Conservation (phyloP, 2,113 vertebrate species). For the Rhineura floridana region DNA sequence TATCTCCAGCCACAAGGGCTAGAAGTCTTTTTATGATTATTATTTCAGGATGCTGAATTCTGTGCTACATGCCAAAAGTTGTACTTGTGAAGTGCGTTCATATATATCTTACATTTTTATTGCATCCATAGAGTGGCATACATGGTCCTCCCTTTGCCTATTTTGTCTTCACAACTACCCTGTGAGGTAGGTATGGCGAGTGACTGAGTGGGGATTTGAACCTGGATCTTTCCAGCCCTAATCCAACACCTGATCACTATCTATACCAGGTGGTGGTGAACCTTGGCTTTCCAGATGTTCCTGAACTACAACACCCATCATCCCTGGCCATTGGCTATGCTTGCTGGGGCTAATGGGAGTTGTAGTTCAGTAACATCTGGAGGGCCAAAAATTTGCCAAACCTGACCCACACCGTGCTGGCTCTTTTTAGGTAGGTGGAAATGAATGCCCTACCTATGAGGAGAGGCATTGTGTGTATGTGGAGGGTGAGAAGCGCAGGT, state of each 20-base stretch:
- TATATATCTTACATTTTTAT: neutral
- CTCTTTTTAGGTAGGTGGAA: neutral
- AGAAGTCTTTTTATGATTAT: neutral
- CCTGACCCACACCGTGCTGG: neutral
- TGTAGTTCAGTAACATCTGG: too few species aligned
- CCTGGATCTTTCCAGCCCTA: too few species aligned
- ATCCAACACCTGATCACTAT: neutral
- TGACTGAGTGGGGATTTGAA: neutral
- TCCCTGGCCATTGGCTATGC: too few species aligned
- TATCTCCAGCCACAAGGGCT: neutral
- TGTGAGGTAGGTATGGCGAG: too few species aligned
- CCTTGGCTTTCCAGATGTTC: too few species aligned
- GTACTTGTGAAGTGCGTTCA: neutral
- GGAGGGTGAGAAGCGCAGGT: neutral
- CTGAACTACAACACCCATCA: too few species aligned
- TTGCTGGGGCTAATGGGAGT: too few species aligned
- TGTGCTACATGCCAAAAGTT: neutral
- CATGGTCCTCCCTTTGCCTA: neutral
- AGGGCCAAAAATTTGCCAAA: too few species aligned
- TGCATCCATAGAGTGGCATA: too few species aligned
- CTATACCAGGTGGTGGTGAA: too few species aligned
- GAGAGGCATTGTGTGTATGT: neutral
- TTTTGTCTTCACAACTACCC: neutral
- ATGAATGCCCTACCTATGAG: neutral
- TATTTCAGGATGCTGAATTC: neutral